Percentiles rank a stretch among this genome's conserved stretches.
Conservation (phyloP, 2,797 vertebrate genomes). For the Spinibarbus caldwelli region DNA sequence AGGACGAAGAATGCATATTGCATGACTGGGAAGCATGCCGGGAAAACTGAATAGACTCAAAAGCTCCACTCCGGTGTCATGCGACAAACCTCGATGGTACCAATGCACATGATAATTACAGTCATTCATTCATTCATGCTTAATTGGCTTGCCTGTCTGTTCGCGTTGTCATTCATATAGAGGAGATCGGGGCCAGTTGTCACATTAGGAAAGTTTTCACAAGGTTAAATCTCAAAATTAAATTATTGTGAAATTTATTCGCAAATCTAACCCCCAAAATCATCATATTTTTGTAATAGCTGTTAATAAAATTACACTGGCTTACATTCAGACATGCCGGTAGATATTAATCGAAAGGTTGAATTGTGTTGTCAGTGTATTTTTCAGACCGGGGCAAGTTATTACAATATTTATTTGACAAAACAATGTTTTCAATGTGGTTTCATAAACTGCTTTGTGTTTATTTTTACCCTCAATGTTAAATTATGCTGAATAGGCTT, state of each 20-base stretch:
- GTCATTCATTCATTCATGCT: constrained; percentile 47
- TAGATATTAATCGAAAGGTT: neutral
- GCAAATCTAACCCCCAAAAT: neutral
- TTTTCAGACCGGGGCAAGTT: neutral
- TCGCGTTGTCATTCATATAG: neutral
- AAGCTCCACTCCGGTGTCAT: constrained; percentile 55
- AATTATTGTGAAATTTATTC: neutral
- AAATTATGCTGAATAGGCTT: no score
- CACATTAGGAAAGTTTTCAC: neutral
- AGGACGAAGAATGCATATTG: constrained; percentile 54
- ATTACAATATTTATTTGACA: neutral
- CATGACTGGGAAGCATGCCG: constrained; percentile 58
- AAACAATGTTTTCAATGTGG: neutral
- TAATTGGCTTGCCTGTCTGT: neutral
- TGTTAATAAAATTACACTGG: neutral
- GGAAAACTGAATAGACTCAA: constrained; percentile 52
- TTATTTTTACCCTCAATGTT: neutral
- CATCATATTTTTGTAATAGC: neutral
- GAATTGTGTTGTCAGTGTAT: neutral
- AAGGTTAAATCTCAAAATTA: neutral
- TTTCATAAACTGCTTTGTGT: neutral
- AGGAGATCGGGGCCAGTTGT: neutral
- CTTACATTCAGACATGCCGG: neutral
- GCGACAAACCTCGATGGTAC: constrained; percentile 37
- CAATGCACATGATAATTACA: constrained; percentile 53